A percentile compares a stretch with the other conserved stretches of the same genome.
phyloP scores from a whole-genome alignment of 35 echinoderm and acorn worm species.

The Heliocidaris erythrogramma region DNA sequence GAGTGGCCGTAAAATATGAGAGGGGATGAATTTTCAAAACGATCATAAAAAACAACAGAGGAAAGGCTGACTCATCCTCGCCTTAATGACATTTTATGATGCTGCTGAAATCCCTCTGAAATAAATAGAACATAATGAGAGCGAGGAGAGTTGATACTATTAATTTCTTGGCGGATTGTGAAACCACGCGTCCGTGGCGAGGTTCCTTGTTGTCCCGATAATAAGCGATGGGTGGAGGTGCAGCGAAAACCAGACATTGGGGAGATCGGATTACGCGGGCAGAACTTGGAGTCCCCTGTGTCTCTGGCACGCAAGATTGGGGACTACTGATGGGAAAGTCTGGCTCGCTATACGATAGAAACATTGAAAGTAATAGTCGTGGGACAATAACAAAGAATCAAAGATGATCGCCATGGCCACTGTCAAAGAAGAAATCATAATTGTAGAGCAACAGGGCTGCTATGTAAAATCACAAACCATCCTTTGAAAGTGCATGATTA shows the following conservation, averaged over 20 bases:
- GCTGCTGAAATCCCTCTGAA: conserved; percentile 35
- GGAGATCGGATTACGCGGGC: conserved; percentile 24
- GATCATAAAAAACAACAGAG: conserved; percentile 33
- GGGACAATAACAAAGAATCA: not conserved
- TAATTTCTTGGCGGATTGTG: conserved; percentile 40
- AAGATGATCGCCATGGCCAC: not conserved
- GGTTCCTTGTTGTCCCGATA: not conserved
- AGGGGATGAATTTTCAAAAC: conserved; percentile 27
- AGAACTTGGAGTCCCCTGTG: not conserved
- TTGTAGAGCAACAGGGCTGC: not conserved
- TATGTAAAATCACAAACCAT: not conserved
- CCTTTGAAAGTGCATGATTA: too few relatives aligned
- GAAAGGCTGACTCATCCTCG: conserved; percentile 27
- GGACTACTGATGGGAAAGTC: not conserved
- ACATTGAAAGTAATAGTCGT: not conserved
- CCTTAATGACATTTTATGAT: conserved; percentile 49
- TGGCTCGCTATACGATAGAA: not conserved
- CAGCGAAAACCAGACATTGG: conserved; percentile 11
- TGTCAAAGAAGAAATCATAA: not conserved
- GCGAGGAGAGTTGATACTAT: conserved; percentile 49
- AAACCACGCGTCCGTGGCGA: conserved; percentile 22
- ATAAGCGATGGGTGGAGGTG: not conserved
- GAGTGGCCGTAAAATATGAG: conserved; percentile 7
- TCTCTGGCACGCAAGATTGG: conserved; percentile 28
- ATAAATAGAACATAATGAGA: conserved; percentile 35